Conservation (phyloP, 1,140 invertebrate genomes). For the Procambarus clarkii region DNA sequence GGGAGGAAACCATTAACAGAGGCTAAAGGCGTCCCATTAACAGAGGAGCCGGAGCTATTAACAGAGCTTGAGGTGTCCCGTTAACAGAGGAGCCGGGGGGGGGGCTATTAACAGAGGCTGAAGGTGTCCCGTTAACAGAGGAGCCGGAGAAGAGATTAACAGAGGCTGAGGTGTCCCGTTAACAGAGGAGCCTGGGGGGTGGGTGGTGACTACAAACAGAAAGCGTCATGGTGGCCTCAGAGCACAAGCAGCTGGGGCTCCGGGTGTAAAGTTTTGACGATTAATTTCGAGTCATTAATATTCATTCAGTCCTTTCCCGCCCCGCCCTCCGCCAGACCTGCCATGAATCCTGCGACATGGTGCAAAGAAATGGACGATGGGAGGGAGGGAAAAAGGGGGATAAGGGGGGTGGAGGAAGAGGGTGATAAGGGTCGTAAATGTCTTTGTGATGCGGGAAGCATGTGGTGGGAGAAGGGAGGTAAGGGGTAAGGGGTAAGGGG, state of each 20-base stretch:
- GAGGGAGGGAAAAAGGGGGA: background rate
- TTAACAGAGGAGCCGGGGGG: too few species aligned
- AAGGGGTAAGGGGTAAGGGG: too few species aligned
- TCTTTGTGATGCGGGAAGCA: background rate
- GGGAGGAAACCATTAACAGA: too few species aligned
- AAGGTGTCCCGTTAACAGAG: background rate
- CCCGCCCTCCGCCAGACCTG: background rate
- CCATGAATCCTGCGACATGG: slow-evolving; percentile 16
- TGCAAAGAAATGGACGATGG: background rate
- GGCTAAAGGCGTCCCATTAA: too few species aligned
- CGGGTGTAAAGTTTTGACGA: slow-evolving; percentile 48
- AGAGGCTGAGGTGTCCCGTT: background rate
- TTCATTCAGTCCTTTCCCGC: slow-evolving; percentile 37
- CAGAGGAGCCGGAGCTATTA: too few species aligned
- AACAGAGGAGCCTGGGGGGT: background rate
- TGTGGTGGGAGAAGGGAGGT: background rate
- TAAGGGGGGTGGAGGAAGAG: background rate
- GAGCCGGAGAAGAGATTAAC: background rate
- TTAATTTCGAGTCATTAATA: slow-evolving; percentile 58
- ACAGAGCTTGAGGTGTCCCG: too few species aligned
- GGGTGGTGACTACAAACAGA: too few species aligned
- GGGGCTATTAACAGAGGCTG: background rate
- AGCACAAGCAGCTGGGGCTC: slow-evolving; percentile 29
- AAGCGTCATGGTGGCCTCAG: background rate
- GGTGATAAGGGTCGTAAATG: background rate